Base-by-base conservation (phyloP, 2,888 invertebrate species). In the Ceratothoa steindachneri region DNA sequence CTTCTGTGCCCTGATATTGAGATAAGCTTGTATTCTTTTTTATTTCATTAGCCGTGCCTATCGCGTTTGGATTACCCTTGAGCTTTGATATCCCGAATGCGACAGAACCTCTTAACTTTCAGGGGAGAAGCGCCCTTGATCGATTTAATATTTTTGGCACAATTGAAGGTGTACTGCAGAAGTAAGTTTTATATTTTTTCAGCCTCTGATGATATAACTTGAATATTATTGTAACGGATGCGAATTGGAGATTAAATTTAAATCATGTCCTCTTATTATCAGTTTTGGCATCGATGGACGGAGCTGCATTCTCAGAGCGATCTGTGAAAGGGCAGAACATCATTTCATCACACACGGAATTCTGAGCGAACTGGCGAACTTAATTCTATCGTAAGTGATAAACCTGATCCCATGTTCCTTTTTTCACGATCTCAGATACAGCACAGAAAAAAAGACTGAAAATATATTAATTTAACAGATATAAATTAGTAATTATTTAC, bases 71-170 rank as follows among this genome's bases (percentile, higher is more conserved):
- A 1, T 2, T 60, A 22, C 60, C 60, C 12, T 60, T 60, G 12
- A 60, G 60, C 24, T 60, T 60, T 24, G 60, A 60, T 24, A 60
- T 60, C 24, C 60, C 60, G 27, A 60, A 60, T 7, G 60, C 60
- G 12, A 60, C 60, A 12, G 19, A n/a, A 1, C 12, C 60, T n/a
- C 12, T 60, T 2, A 60, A 60, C 12, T 60, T 60, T 24, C n/a
- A 24, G 24, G 60, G 24, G 24, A n/a, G 60, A 60, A 60, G 60
- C 9, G 12, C 24, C 24, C 9, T 22, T 12, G 60, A 60, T 3
- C n/a, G 60, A n/a, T 60, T 22, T 24, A 15, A 60, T 24, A 60
- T 60, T 3, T 60, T 22, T 24, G 60, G 60, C 2, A 24, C 24
- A 12, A 1, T 60, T 60, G 60, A 60, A 60, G 60, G 60, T 12